Conservation (phyloP, 1,140 invertebrate species). For the Anagrus nilaparvatae region DNA sequence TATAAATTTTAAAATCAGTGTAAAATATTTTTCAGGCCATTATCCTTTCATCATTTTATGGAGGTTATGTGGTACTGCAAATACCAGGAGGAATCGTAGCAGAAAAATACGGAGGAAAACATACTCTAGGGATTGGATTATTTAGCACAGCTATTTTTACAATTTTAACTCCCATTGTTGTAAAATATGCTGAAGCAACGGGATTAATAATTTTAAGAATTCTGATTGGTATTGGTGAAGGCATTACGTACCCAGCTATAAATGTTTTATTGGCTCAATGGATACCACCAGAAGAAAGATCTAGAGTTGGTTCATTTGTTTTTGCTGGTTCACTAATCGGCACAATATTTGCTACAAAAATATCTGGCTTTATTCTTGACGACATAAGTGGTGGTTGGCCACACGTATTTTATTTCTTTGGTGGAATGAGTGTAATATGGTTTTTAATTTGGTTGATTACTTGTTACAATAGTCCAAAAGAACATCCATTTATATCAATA, state of each 20-base stretch:
- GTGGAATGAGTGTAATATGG: slow-evolving; percentile 61
- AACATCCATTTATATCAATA: slow-evolving; percentile 49
- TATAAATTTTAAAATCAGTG: too few species aligned
- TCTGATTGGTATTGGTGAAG: slow-evolving; percentile 12
- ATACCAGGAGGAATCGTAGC: slow-evolving; percentile 12
- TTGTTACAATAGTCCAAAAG: slow-evolving; percentile 11
- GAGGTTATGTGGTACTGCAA: slow-evolving; percentile 10
- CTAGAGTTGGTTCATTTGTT: slow-evolving; percentile 10
- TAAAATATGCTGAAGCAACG: slow-evolving; percentile 5
- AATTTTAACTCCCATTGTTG: slow-evolving; percentile 3
- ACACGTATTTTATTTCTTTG: slow-evolving; percentile 75
- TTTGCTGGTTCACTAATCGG: slow-evolving; percentile 11
- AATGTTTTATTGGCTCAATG: slow-evolving; percentile 14
- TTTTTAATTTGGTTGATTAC: slow-evolving; percentile 54
- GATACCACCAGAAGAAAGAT: slow-evolving; percentile 11
- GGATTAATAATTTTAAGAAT: slow-evolving; percentile 7
- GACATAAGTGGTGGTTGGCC: slow-evolving; percentile 56
- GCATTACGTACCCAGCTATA: slow-evolving; percentile 11
- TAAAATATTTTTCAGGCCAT: slow-evolving; percentile 10
- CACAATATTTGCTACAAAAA: slow-evolving; percentile 20
- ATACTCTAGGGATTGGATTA: slow-evolving; percentile 12
- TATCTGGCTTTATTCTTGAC: slow-evolving; percentile 60
- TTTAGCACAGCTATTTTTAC: slow-evolving; percentile 11
- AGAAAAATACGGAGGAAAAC: slow-evolving; percentile 11
- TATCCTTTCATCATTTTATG: slow-evolving; percentile 10